These are phyloP conservation scores for Enteromius afrohamiltoni DNA, from an alignment of 2,797 vertebrate genomes.

Conservation along the genomic window DNA sequence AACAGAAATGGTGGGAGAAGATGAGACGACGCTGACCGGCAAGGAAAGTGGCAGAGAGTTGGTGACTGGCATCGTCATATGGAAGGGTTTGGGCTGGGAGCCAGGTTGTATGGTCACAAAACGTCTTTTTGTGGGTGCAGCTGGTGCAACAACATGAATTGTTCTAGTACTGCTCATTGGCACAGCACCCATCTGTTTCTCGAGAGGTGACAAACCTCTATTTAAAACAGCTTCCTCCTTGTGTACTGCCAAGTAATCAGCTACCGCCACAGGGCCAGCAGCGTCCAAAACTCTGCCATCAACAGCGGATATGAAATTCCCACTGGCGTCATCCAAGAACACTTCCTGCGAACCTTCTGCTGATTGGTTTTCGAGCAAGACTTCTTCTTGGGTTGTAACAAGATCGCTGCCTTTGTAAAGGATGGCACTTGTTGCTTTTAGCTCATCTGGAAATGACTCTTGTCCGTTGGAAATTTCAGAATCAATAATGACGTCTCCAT, in stretches of 20 bases:
- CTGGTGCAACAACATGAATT: constrained; percentile 62
- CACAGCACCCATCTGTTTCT: constrained; percentile 46
- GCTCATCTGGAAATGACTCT: constrained; percentile 59
- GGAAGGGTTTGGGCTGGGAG: constrained; percentile 57
- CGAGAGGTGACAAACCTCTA: constrained; percentile 55
- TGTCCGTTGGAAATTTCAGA: constrained; percentile 51
- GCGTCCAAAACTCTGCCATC: constrained; percentile 24
- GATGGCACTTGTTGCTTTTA: constrained; percentile 18
- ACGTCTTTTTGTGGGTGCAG: constrained; percentile 37
- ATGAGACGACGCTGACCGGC: constrained; percentile 37
- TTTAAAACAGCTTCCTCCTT: constrained; percentile 70
- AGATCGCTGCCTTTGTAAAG: constrained; percentile 56
- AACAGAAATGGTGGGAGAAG: constrained; percentile 50
- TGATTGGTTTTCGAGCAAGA: constrained; percentile 58
- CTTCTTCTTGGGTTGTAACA: constrained; percentile 60
- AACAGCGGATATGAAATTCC: constrained; percentile 66
- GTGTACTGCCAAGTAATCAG: constrained; percentile 57
- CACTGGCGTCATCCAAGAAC: constrained; percentile 69
- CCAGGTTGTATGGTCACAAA: constrained; percentile 58
- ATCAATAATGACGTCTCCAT: constrained; percentile 9
- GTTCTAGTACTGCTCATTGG: constrained; percentile 31
- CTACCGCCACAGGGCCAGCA: constrained; percentile 46
- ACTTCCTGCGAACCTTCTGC: constrained; percentile 49
- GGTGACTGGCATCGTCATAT: constrained; percentile 57
- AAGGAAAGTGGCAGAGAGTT: constrained; percentile 35